Evolutionary conservation across 2,888 invertebrate genomes (phyloP), one percentile per base, ranked within the genome.

Genomic region (Apotomis betuletana): DNA sequence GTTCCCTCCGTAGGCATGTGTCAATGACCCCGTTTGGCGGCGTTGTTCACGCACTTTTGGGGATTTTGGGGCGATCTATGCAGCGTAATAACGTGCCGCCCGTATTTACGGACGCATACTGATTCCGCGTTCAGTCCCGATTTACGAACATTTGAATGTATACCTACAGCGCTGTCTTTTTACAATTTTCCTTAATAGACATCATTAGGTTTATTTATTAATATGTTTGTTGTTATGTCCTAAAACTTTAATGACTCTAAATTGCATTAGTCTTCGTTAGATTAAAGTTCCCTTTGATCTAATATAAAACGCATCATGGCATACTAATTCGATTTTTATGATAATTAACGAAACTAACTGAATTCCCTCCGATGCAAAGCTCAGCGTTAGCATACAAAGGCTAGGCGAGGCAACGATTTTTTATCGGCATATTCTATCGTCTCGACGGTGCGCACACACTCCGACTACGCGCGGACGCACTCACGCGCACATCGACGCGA

Each of bases 31-130:
- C 90, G 91, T 87, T 91, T 89, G 86, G 81, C 83, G 81, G 84
- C 90, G 91, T 91, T 92, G 90, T 93, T 92, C 88, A 92, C 92
- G 90, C 89, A 90, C 85, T 91, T 92, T 92, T 91, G 85, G 90
- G 87, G 89, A 91, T 87, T 91, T 92, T 89, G 83, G 91, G 87
- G 89, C 89, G 88, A 87, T 88, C 85, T 78, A 78, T 80, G 83
- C 78, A 74, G 74, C 77, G 78, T 79, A 78, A 54, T 62, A 59
- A 62, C 58, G 38, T 57, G 65, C 80, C 77, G 75, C 75, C 79
- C 77, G 79, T 83, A 81, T 82, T 84, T 78, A 76, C 75, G 76
- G 74, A 44, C 46, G 65, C 65, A n/a, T 10, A 8, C n/a, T 12
- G 12, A 57, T 27, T 41, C 44, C 44, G 27, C 27, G 44, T 54